These are phyloP conservation scores for Chouioia cunea DNA, from an alignment of 2,888 invertebrate species.

Conservation along the genomic window DNA sequence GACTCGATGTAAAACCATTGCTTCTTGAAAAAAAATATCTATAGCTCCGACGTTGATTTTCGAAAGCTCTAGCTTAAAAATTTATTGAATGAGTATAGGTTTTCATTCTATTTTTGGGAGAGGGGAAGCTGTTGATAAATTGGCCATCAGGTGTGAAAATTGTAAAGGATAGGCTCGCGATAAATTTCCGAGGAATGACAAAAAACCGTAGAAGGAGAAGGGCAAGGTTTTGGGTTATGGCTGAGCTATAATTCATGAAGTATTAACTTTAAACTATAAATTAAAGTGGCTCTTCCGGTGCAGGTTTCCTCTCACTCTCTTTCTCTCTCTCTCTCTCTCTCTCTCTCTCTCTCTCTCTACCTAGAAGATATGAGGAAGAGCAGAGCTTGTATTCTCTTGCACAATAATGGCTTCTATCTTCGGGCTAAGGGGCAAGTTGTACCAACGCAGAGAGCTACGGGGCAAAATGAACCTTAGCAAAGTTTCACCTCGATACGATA, in stretches of 20 bases:
- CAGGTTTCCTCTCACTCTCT: constrained; percentile 9
- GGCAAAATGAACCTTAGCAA: constrained; percentile 33
- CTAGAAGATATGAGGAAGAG: no score
- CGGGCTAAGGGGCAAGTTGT: constrained; percentile 28
- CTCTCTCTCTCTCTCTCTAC: no score
- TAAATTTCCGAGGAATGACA: constrained; percentile 43
- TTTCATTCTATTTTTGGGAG: no score
- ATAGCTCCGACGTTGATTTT: no score
- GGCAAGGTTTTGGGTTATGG: constrained; percentile 32
- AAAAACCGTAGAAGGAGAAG: constrained; percentile 40
- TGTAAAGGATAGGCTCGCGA: neutral
- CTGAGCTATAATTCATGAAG: constrained; percentile 41
- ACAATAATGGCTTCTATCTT: constrained; percentile 44
- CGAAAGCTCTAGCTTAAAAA: no score
- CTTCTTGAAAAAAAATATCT: no score
- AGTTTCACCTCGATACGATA: constrained; percentile 32
- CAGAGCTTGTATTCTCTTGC: constrained; percentile 14
- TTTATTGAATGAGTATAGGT: no score
- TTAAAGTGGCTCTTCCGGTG: constrained; percentile 41
- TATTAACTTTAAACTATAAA: constrained; percentile 49
- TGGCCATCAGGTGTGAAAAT: no score
- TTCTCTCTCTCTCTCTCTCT: no score
- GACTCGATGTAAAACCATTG: neutral
- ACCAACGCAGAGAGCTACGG: constrained; percentile 18
- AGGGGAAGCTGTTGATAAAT: no score